Evolutionary conservation across 2,113 vertebrate species (phyloP).

Genomic region (Neodon shergylaensis): DNA sequence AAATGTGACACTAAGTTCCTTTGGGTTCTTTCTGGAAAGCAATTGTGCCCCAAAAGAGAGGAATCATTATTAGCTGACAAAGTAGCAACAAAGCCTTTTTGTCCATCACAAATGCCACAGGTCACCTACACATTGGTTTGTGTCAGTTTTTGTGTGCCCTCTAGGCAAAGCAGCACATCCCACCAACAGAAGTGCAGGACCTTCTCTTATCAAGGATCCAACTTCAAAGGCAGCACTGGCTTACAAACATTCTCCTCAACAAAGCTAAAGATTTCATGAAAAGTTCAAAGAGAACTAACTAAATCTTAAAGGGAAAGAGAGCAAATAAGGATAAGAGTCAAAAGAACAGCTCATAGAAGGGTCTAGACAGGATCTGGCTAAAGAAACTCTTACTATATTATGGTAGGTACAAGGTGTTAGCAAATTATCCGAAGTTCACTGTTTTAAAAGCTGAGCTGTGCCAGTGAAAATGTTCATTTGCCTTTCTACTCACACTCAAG

Average conservation of each 20-base stretch:
- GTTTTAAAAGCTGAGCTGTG: neutral
- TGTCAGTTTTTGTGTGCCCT: neutral
- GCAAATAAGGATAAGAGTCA: neutral
- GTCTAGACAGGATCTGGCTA: neutral
- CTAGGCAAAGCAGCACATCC: neutral
- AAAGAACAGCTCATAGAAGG: neutral
- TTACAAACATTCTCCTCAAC: neutral
- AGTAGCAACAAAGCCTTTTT: slow-evolving; percentile 66
- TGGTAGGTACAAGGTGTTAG: slow-evolving; percentile 11
- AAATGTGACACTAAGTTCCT: slow-evolving; percentile 64
- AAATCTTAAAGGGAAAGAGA: neutral
- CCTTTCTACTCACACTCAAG: neutral
- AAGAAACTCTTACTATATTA: neutral
- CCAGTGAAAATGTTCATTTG: slow-evolving; percentile 46
- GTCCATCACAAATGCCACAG: slow-evolving; percentile 31
- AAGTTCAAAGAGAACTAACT: neutral
- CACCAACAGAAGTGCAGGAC: neutral
- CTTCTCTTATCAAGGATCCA: neutral
- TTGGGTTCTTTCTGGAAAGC: slow-evolving; percentile 66
- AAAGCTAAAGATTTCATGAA: neutral
- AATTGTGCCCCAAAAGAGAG: slow-evolving; percentile 46
- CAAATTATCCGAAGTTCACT: slow-evolving; percentile 36
- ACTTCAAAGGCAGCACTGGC: neutral
- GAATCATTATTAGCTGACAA: slow-evolving; percentile 66
- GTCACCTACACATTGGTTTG: neutral